Conservation (phyloP, 2,113 vertebrate species). For the Strigops habroptila region DNA sequence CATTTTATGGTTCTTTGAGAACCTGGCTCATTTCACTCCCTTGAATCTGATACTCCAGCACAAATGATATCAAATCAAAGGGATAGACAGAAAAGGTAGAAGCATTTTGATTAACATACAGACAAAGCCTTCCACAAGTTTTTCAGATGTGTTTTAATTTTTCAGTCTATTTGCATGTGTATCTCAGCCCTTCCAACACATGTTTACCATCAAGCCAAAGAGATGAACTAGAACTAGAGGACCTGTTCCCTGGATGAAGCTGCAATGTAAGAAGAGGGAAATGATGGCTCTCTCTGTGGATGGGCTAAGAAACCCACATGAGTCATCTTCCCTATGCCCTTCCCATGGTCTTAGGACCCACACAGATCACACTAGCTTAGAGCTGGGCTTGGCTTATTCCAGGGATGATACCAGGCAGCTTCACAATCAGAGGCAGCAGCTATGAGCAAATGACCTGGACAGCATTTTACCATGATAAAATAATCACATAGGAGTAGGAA, state of each 20-base stretch:
- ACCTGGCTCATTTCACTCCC: neutral
- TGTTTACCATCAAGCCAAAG: neutral
- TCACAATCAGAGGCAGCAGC: neutral
- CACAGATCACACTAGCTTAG: neutral
- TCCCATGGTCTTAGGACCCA: neutral
- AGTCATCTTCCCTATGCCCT: neutral
- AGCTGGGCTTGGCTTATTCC: neutral
- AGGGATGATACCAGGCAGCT: neutral
- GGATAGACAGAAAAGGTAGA: neutral
- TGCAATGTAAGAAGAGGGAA: neutral
- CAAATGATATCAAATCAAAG: neutral
- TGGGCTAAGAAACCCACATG: accelerated
- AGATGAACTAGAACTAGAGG: neutral
- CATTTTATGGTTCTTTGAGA: neutral
- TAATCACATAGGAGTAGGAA: neutral
- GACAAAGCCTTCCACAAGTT: neutral
- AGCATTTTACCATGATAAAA: neutral
- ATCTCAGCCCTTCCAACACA: neutral
- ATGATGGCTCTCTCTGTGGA: neutral
- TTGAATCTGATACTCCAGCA: neutral
- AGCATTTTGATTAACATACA: neutral
- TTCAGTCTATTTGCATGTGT: neutral
- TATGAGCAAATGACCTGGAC: neutral
- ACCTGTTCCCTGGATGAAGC: neutral
- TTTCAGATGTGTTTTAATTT: neutral